Evolutionary conservation across 2,113 vertebrate species (phyloP).

Genomic region (Sylvia atricapilla): DNA sequence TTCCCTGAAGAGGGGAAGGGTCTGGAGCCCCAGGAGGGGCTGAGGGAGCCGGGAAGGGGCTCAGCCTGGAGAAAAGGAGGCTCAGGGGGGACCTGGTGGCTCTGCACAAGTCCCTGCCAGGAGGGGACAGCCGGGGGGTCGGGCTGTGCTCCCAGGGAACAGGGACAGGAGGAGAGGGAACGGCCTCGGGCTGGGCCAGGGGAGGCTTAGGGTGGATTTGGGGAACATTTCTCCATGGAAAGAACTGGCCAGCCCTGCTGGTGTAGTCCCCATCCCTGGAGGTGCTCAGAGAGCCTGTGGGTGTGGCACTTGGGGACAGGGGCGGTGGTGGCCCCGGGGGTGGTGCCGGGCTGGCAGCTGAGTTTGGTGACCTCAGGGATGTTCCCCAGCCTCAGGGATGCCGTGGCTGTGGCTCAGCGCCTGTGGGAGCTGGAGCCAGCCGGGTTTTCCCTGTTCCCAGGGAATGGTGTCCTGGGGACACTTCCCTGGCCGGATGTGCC

Average conservation of each 20-base stretch:
- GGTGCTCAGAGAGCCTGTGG: background rate
- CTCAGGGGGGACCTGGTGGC: background rate
- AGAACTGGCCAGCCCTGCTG: background rate
- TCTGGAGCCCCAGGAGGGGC: background rate
- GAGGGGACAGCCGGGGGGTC: background rate
- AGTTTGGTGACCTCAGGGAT: rapidly evolving
- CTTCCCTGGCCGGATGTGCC: background rate
- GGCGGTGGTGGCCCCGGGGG: background rate
- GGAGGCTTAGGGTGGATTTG: background rate
- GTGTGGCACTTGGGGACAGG: background rate
- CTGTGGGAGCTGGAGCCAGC: rapidly evolving
- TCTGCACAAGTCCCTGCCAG: background rate
- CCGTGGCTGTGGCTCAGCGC: rapidly evolving
- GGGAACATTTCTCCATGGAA: background rate
- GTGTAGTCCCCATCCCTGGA: background rate
- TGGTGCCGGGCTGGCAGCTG: background rate
- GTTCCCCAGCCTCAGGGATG: rapidly evolving
- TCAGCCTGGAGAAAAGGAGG: background rate
- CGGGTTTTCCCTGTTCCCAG: background rate
- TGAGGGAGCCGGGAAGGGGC: background rate
- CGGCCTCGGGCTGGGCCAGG: background rate
- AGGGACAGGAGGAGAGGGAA: background rate
- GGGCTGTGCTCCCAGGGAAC: background rate
- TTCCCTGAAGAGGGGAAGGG: background rate
- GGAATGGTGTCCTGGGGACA: rapidly evolving